Evolutionary conservation across 2,113 vertebrate species (phyloP).

Genomic region (Aptenodytes patagonicus): DNA sequence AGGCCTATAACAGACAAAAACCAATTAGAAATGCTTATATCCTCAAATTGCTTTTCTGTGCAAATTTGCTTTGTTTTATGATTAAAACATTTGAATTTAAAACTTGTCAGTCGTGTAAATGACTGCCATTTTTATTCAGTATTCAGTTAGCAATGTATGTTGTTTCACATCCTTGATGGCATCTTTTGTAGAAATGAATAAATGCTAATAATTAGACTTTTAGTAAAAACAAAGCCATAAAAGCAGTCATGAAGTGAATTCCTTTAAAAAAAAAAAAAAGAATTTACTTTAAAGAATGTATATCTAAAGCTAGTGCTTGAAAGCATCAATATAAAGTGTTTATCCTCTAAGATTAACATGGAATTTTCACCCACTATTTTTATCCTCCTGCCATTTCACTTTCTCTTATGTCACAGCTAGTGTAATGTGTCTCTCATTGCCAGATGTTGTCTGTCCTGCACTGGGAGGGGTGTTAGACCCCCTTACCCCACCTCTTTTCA

Average conservation of each 20-base stretch:
- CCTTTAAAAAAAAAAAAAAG: neutral
- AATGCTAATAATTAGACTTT: neutral
- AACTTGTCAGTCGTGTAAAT: neutral
- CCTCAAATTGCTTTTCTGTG: neutral
- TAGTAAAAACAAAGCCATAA: neutral
- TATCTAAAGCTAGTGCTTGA: neutral
- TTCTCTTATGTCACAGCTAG: neutral
- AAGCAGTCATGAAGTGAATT: neutral
- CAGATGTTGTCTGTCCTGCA: neutral
- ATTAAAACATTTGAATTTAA: neutral
- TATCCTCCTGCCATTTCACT: neutral
- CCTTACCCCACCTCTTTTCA: neutral
- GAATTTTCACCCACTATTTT: neutral
- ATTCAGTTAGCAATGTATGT: neutral
- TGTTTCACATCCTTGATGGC: neutral
- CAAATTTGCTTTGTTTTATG: neutral
- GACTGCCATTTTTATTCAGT: neutral
- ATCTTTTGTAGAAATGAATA: neutral
- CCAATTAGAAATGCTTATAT: neutral
- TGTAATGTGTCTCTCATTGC: neutral
- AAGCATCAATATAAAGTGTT: neutral
- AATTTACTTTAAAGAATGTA: neutral
- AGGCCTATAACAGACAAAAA: neutral
- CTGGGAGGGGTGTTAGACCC: accelerated
- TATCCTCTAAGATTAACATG: neutral